Conservation (phyloP, 2,797 vertebrate genomes). For the Eleutherodactylus coqui region DNA sequence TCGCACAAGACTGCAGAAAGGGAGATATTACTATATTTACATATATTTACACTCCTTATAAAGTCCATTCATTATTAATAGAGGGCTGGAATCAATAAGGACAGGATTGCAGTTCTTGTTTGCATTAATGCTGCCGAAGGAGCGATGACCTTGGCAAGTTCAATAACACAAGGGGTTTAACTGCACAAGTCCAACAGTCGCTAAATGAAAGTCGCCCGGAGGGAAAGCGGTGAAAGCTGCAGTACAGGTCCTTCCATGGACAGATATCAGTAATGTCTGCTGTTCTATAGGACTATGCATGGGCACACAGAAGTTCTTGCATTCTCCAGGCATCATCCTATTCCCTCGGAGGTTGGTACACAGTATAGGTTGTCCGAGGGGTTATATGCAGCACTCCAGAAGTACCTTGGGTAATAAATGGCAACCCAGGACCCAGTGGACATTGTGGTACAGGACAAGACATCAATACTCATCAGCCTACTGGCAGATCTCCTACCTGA, state of each 20-base stretch:
- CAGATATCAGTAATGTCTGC: neutral
- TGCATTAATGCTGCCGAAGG: neutral
- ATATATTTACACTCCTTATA: constrained; percentile 21
- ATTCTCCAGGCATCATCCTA: no score
- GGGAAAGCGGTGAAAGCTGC: neutral
- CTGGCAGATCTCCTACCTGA: no score
- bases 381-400: neutral
- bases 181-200: neutral
- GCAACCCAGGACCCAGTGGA: no score
- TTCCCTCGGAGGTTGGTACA: neutral
- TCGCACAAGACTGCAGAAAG: neutral
- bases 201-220: neutral
- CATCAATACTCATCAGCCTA: no score
- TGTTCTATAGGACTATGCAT: no score
- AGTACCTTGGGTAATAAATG: neutral
- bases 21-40: constrained; percentile 17
- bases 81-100: neutral
- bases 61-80: neutral
- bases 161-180: neutral
- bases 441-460: no score
- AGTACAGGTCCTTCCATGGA: neutral
- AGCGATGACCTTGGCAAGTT: neutral
- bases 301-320: no score
- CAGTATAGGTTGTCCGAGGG: neutral
- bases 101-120: constrained; percentile 23